These are phyloP conservation scores for Neoarius graeffei DNA, from an alignment of 2,113 vertebrate species.

Conservation along the genomic window DNA sequence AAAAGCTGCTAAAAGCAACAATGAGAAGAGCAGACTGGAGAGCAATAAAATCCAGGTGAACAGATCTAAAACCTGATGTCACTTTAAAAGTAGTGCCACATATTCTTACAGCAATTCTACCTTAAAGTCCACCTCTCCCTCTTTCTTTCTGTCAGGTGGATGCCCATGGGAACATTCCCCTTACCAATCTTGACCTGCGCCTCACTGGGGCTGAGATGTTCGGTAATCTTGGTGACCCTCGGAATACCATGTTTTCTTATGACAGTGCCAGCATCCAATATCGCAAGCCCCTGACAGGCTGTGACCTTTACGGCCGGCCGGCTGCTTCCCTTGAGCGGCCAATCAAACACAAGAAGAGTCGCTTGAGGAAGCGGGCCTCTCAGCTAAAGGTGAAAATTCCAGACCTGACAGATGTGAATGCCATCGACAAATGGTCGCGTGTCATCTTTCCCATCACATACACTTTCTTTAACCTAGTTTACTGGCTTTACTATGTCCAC, in stretches of 20 bases:
- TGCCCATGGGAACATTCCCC: constrained; percentile 83
- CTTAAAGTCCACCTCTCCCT: not conserved
- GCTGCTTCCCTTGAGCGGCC: constrained; percentile 75
- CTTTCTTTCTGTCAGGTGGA: constrained; percentile 77
- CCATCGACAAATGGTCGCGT: constrained; percentile 96
- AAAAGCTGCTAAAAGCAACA: constrained; percentile 77
- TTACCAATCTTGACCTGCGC: constrained; percentile 79
- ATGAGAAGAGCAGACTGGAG: constrained; percentile 67
- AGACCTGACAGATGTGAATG: constrained; percentile 91
- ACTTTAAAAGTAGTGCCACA: not conserved
- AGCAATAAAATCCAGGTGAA: constrained; percentile 70
- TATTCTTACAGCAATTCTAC: not conserved
- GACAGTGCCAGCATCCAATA: constrained; percentile 88
- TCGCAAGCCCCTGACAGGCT: constrained; percentile 80
- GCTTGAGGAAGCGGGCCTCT: constrained; percentile 80
- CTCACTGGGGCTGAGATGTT: constrained; percentile 77
- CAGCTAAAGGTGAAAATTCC: constrained; percentile 96
- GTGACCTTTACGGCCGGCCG: constrained; percentile 79
- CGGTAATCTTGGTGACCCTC: constrained; percentile 70
- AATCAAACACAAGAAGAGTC: constrained; percentile 79
- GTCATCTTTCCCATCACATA: constrained; percentile 90
- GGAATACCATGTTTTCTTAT: constrained; percentile 76
- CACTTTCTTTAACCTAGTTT: constrained; percentile 92
- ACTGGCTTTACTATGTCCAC: constrained; percentile 95
- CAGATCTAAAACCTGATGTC: not conserved